A percentile compares a stretch with the other conserved stretches of the same genome.
Evolutionary conservation across 2,797 vertebrate genomes (phyloP).

Genomic region (Sebastes variabilis): DNA sequence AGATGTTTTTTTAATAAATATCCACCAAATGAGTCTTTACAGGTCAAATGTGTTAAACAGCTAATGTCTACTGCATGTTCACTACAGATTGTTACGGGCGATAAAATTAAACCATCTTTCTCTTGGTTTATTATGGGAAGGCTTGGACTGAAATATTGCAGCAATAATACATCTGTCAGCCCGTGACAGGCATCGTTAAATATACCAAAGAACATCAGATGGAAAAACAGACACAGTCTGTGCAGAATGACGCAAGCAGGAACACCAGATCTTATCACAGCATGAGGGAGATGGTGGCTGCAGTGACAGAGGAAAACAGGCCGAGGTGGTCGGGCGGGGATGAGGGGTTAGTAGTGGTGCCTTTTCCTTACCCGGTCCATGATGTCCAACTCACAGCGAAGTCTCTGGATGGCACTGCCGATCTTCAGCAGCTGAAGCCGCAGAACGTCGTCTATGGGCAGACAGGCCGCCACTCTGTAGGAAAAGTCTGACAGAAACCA

Average conservation of each 20-base stretch:
- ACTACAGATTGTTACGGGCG: no score
- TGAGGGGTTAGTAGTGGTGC: not conserved
- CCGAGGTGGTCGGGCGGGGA: not conserved
- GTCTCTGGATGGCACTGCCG: constrained; percentile 95
- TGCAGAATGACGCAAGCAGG: not conserved
- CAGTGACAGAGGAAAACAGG: not conserved
- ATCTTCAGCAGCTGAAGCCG: constrained; percentile 95
- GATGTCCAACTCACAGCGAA: constrained; percentile 97
- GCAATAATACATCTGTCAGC: constrained; percentile 2
- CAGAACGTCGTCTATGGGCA: constrained; percentile 94
- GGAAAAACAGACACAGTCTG: not conserved
- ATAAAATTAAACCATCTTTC: no score
- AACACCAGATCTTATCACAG: constrained; percentile 14
- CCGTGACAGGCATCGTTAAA: not conserved
- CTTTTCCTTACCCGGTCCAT: constrained; percentile 92
- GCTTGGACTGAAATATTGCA: constrained; percentile 7
- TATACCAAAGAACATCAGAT: constrained; percentile 16
- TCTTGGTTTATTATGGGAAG: not conserved
- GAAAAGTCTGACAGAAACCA: constrained; percentile 90
- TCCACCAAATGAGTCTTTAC: no score
- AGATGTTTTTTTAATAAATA: not conserved
- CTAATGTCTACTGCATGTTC: no score
- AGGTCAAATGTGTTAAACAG: no score
- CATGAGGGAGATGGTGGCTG: not conserved
- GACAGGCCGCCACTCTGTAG: constrained; percentile 96